Percentiles rank a stretch among this genome's conserved stretches.
These are phyloP conservation scores for Eupithecia pulchellata DNA, from an alignment of 2,888 invertebrate genomes.

Conservation along the genomic window DNA sequence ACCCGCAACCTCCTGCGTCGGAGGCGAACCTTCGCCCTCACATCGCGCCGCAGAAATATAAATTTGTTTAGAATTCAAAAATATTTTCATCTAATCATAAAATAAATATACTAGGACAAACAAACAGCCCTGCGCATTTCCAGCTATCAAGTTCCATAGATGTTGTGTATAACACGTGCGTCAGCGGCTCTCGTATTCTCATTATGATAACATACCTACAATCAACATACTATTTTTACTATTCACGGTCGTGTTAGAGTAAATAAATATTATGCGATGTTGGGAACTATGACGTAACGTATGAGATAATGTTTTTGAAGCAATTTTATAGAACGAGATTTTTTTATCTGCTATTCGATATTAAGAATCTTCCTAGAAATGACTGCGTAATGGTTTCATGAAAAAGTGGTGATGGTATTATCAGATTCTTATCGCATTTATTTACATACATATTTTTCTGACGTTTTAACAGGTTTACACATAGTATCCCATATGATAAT, in stretches of 20 bases:
- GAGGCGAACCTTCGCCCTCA: too few relatives aligned
- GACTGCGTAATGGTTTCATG: neutral
- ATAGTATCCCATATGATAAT: too few relatives aligned
- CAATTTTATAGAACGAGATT: neutral
- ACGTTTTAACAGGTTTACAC: too few relatives aligned
- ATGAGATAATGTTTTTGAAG: slow-evolving; percentile 14
- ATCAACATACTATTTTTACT: slow-evolving; percentile 38
- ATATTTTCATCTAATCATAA: too few relatives aligned
- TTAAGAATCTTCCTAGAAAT: neutral
- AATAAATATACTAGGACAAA: neutral
- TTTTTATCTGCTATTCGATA: neutral
- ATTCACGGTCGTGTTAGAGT: slow-evolving; percentile 21
- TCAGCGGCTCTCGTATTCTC: slow-evolving; percentile 52
- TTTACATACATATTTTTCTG: too few relatives aligned
- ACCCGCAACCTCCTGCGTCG: too few relatives aligned
- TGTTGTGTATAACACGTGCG: slow-evolving; percentile 57
- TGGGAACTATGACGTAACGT: slow-evolving; percentile 16
- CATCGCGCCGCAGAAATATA: too few relatives aligned
- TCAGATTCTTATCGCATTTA: too few relatives aligned
- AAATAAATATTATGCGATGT: slow-evolving; percentile 27
- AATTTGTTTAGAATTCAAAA: too few relatives aligned
- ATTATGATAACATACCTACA: slow-evolving; percentile 54
- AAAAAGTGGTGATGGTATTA: neutral
- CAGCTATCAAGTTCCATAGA: slow-evolving; percentile 35
- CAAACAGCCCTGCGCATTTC: neutral